A percentile compares a stretch with the other conserved stretches of the same genome.
phyloP scores from a whole-genome alignment of 2,113 vertebrate species.

The Oreochromis spilurus region DNA sequence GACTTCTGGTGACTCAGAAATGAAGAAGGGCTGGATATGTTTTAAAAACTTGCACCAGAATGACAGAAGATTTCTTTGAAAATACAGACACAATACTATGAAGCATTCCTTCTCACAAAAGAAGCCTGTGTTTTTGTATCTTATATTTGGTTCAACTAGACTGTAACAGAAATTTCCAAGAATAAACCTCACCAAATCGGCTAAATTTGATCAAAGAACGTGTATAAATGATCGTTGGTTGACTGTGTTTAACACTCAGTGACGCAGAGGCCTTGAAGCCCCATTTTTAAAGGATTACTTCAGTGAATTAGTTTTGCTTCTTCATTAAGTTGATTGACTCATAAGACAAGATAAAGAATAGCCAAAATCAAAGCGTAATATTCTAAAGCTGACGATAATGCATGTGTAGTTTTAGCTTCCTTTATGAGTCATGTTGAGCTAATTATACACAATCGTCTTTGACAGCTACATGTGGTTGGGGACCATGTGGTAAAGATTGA shows the following conservation, averaged over 20 bases:
- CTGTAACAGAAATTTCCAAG: neutral
- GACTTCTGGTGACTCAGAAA: neutral
- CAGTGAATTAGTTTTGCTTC: neutral
- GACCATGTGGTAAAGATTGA: neutral
- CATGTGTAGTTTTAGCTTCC: neutral
- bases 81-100: neutral
- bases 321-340: neutral
- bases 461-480: neutral
- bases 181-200: neutral
- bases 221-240: neutral
- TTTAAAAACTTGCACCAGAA: neutral
- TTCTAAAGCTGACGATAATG: neutral
- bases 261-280: neutral
- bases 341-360: neutral
- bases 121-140: neutral
- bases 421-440: neutral
- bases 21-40: neutral
- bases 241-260: neutral
- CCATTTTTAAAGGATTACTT: neutral
- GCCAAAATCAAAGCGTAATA: neutral
- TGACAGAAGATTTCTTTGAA: neutral
- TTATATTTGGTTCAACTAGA: neutral
- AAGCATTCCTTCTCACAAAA: neutral
- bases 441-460: neutral
- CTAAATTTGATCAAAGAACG: neutral